Evolutionary conservation across 1,140 invertebrate species (phyloP), one percentile per base, ranked within the genome.

Genomic region (Galleria mellonella): DNA sequence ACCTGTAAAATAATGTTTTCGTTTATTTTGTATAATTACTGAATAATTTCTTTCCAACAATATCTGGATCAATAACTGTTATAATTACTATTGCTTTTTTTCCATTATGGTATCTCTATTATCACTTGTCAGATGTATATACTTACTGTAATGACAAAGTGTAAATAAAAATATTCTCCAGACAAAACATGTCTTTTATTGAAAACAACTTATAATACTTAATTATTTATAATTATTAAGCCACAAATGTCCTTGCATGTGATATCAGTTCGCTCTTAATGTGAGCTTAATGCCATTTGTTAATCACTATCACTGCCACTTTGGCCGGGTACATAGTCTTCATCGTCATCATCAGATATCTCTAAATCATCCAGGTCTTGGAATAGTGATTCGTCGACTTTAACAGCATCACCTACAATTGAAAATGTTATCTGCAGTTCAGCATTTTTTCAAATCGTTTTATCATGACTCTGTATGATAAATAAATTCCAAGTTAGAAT

Each of bases 371-470:
- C 95, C 47, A 97, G 78, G 86, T 97, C 94, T 92, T 97, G 95
- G 77, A 98, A 98, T 4, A 98, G 81, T 35, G 94, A 94, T 86
- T 98, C 97, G 87, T 98, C 96, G 11, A 98, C 96, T 86, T 97
- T 96, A 1, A 98, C 94, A 52, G 91, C 89, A 83, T 96, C 96
- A 62, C 92, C 94, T 91, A 75, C 59, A 86, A 87, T 50, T 23
- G 2, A 23, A 3, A 23, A 23, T 3, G 6, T 6, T n/a, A n/a
- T n/a, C n/a, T n/a, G n/a, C n/a, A n/a, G n/a, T n/a, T n/a, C n/a
- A n/a, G n/a, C n/a, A n/a, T n/a, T n/a, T n/a, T n/a, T n/a, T n/a
- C n/a, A n/a, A n/a, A n/a, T n/a, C n/a, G n/a, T n/a, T n/a, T n/a
- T n/a, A n/a, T n/a, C n/a, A n/a, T n/a, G n/a, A n/a, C n/a, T n/a